Evolutionary conservation across 1,140 invertebrate species (phyloP), one percentile per base, ranked within the genome.

Genomic region (Drosophila funebris): DNA sequence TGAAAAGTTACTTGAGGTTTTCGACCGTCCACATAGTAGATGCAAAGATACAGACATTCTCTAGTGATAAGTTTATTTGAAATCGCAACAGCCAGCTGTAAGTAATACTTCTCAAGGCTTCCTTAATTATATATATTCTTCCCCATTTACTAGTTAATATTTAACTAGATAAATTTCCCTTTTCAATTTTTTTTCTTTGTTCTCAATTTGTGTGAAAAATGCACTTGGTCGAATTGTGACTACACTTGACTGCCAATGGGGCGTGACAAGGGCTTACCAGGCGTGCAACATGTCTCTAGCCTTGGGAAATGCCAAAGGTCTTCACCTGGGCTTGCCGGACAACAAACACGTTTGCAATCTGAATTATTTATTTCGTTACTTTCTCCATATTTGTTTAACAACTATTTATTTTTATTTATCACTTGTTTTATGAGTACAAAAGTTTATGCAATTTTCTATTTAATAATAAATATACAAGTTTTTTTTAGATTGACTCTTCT

Each of bases 271-370:
- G 37, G 18, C 24, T 24, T 20, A 29, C 43, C 24, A 31, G 16
- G 14, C n/a, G 11, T 39, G 20, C 5, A 36, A 14, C 36, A 14
- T 9, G 27, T 48, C 4, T 22, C 11, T 31, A 39, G 9, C 31
- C 41, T 7, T 43, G 53, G 1, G 3, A 58, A 67, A 58, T 57
- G 62, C 46, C 63, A 67, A 67, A 67, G 63, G 62, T 14, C 53
- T 41, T 46, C n/a, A n/a, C 6, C 33, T 36, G 14, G 27, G 29
- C 6, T 52, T 52, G 29, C 13, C 48, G n/a, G n/a, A n/a, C n/a
- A n/a, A n/a, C n/a, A n/a, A n/a, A n/a, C n/a, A 16, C 7, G 6
- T 33, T 24, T 20, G 39, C n/a, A n/a, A n/a, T n/a, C n/a, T n/a
- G n/a, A 22, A 7, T 46, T 33, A 7, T 54, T 11, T 9, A 31